A percentile compares a stretch with the other conserved stretches of the same genome.
phyloP scores from a whole-genome alignment of 2,888 invertebrate species.

The Spisula solida region DNA sequence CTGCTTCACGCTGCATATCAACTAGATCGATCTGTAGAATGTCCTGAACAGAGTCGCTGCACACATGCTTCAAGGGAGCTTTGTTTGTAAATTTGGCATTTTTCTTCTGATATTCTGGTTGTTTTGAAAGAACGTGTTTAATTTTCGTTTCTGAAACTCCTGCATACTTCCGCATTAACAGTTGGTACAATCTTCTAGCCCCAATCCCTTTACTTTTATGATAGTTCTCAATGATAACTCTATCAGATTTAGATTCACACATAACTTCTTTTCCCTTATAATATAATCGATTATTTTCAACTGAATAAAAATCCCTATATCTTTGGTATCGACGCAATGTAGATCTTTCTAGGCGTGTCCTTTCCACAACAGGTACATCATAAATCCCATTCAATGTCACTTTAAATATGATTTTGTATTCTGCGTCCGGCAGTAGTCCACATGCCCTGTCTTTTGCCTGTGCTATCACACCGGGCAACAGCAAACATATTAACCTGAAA shows the following conservation, averaged over 20 bases:
- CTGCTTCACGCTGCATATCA: conserved; percentile 25
- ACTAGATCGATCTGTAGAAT: conserved; percentile 46
- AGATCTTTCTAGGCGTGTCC: conserved; percentile 21
- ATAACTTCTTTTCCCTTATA: conserved; percentile 18
- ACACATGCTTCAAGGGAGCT: conserved; percentile 35
- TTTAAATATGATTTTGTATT: conserved; percentile 24
- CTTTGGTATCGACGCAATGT: conserved; percentile 19
- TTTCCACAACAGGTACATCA: neutral
- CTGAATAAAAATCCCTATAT: neutral
- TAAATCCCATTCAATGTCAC: neutral
- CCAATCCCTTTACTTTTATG: conserved; percentile 36
- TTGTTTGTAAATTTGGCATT: conserved; percentile 3
- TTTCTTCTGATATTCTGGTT: conserved; percentile 34
- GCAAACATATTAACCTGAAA: too few species aligned
- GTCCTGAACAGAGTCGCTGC: conserved; percentile 28
- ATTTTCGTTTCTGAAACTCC: conserved; percentile 23
- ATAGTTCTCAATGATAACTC: conserved; percentile 8
- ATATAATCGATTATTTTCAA: too few species aligned
- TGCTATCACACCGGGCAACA: neutral
- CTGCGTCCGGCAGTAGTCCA: conserved; percentile 15
- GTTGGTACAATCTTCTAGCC: conserved; percentile 5
- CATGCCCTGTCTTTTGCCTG: conserved; percentile 1
- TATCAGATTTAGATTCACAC: conserved; percentile 18
- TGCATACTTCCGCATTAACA: conserved; percentile 6
- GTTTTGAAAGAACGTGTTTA: neutral